Evolutionary conservation across 1,140 invertebrate genomes (phyloP).

Genomic region (Platyscapa corneri): DNA sequence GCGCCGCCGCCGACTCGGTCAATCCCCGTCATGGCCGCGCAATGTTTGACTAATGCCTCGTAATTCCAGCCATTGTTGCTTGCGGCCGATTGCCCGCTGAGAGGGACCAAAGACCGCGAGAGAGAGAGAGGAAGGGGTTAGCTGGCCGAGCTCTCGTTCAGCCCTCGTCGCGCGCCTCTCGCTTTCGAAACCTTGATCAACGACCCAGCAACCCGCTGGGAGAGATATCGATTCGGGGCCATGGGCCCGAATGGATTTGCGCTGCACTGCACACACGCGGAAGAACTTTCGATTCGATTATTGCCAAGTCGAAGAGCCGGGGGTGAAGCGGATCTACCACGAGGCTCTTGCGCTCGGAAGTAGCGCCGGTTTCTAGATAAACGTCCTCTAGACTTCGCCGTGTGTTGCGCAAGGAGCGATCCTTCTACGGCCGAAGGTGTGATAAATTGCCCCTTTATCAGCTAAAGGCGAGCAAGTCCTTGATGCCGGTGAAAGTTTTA

Average conservation of each 20-base stretch:
- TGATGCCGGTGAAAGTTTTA: background rate
- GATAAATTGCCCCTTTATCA: background rate
- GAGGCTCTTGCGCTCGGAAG: background rate
- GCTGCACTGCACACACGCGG: too few relatives aligned
- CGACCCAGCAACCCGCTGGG: too few relatives aligned
- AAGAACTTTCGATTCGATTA: too few relatives aligned
- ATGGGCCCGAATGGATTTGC: too few relatives aligned
- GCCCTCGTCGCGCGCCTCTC: too few relatives aligned
- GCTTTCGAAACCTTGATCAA: conserved; percentile 1
- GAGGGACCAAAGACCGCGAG: too few relatives aligned
- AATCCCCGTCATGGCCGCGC: too few relatives aligned
- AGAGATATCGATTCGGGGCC: too few relatives aligned
- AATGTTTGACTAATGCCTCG: conserved; percentile 29
- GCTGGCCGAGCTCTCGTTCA: background rate
- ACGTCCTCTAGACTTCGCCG: background rate
- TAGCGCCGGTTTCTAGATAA: background rate
- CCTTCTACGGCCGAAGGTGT: background rate
- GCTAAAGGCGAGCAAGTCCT: background rate
- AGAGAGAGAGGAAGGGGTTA: background rate
- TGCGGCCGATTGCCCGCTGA: too few relatives aligned
- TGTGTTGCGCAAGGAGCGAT: background rate
- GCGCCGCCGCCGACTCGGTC: too few relatives aligned
- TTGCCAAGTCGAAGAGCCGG: too few relatives aligned
- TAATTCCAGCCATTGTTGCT: too few relatives aligned
- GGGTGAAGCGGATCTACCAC: background rate